These are phyloP conservation scores for Buphagus erythrorhynchus DNA, from an alignment of 2,797 vertebrate genomes.

Conservation along the genomic window DNA sequence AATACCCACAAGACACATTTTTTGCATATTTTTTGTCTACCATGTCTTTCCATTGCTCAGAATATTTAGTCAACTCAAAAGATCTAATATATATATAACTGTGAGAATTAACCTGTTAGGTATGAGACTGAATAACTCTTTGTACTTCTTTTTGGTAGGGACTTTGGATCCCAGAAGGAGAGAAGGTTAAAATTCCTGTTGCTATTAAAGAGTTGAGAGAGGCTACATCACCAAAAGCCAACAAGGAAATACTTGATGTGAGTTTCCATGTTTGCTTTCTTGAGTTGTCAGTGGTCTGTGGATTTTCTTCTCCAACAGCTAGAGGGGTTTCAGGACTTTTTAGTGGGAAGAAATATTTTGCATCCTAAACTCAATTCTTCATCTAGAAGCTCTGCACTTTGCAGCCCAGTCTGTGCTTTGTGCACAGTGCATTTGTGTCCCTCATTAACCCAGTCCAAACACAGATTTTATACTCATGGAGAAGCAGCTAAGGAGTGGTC, in stretches of 20 bases:
- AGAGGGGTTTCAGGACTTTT: background rate
- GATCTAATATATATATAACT: background rate
- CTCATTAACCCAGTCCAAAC: background rate
- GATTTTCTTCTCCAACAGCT: background rate
- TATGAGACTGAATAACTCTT: background rate
- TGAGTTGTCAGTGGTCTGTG: background rate
- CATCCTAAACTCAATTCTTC: background rate
- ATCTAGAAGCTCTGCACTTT: background rate
- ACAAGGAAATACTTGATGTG: constrained; percentile 98
- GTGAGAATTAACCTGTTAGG: background rate
- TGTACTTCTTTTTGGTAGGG: constrained; percentile 79
- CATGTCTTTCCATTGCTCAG: background rate
- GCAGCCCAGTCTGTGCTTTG: background rate
- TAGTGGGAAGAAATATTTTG: background rate
- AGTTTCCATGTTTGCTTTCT: constrained; percentile 68
- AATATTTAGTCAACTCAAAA: background rate
- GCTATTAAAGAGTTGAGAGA: constrained; percentile 98
- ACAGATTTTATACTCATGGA: rapidly evolving
- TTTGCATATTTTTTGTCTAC: background rate
- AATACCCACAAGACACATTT: background rate
- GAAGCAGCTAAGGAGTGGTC: background rate
- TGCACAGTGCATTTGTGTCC: background rate
- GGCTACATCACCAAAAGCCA: constrained; percentile 95
- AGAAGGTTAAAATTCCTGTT: constrained; percentile 97
- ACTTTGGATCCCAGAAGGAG: constrained; percentile 98